These are phyloP conservation scores for Limnephilus rhombicus DNA, from an alignment of 2,888 invertebrate species.

Conservation along the genomic window DNA sequence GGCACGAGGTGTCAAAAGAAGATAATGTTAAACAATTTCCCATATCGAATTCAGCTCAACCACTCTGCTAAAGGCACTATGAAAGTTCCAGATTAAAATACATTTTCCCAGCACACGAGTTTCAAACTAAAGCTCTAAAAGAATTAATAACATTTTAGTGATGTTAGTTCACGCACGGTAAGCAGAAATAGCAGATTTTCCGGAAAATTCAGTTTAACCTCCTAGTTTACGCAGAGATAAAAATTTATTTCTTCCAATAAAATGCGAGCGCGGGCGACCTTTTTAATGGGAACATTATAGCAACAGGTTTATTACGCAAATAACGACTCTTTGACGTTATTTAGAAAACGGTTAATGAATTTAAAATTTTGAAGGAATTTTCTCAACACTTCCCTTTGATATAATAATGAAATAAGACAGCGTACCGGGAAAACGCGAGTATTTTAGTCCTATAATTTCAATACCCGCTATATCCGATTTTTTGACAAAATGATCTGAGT, in stretches of 20 bases:
- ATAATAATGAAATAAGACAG: background rate
- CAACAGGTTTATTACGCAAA: background rate
- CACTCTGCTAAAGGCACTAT: background rate
- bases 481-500: no score
- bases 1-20: background rate
- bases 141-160: background rate
- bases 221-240: background rate
- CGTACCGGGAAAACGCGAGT: background rate
- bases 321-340: background rate
- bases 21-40: background rate
- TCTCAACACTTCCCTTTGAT: background rate
- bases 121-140: background rate
- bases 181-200: background rate
- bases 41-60: background rate
- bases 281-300: background rate
- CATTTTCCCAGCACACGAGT: background rate
- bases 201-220: background rate
- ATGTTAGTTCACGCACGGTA: background rate
- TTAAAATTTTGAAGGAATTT: background rate
- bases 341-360: background rate
- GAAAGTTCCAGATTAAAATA: background rate
- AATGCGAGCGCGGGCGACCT: background rate
- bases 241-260: background rate
- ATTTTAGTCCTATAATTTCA: no score
- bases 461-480: no score